Percentiles rank a stretch among this genome's conserved stretches.
Conservation (phyloP, 2,797 vertebrate genomes). For the Serranus cabrilla region DNA sequence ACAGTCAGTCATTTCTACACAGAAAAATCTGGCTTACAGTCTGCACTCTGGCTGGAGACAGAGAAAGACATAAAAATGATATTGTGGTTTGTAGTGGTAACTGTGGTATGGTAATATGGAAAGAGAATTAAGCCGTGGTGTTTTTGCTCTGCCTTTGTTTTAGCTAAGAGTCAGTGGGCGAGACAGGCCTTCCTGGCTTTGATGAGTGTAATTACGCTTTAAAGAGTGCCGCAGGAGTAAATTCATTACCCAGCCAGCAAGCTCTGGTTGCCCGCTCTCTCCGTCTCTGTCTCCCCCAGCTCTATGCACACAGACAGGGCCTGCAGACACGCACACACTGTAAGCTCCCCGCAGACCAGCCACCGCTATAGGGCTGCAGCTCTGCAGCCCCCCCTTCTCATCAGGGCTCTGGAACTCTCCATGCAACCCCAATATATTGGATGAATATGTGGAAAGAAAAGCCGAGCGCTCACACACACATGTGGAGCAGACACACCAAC, state of each 20-base stretch:
- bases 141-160: slow-evolving; percentile 75
- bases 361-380: slow-evolving; percentile 78
- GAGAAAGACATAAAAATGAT: slow-evolving; percentile 41
- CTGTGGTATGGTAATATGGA: slow-evolving; percentile 49
- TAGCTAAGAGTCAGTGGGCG: slow-evolving; percentile 78
- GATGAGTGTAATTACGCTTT: slow-evolving; percentile 86
- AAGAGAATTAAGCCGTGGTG: slow-evolving; percentile 43
- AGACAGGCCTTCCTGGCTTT: slow-evolving; percentile 77
- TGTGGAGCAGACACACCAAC: slow-evolving; percentile 10
- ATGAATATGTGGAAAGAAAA: slow-evolving; percentile 67
- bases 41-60: slow-evolving; percentile 29
- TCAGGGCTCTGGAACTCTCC: slow-evolving; percentile 58
- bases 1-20: slow-evolving; percentile 26
- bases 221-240: slow-evolving; percentile 85
- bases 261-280: slow-evolving; percentile 64
- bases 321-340: slow-evolving; percentile 74
- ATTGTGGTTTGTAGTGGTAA: slow-evolving; percentile 44
- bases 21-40: slow-evolving; percentile 26
- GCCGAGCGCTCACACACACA: slow-evolving; percentile 29
- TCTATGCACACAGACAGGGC: slow-evolving; percentile 72
- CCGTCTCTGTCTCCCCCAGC: slow-evolving; percentile 69
- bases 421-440: slow-evolving; percentile 54
- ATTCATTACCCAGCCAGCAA: slow-evolving; percentile 84
- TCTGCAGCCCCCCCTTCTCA: slow-evolving; percentile 57
- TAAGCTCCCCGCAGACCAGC: slow-evolving; percentile 78